Conservation (phyloP, 1,140 invertebrate genomes). For the Acarapis woodi region DNA sequence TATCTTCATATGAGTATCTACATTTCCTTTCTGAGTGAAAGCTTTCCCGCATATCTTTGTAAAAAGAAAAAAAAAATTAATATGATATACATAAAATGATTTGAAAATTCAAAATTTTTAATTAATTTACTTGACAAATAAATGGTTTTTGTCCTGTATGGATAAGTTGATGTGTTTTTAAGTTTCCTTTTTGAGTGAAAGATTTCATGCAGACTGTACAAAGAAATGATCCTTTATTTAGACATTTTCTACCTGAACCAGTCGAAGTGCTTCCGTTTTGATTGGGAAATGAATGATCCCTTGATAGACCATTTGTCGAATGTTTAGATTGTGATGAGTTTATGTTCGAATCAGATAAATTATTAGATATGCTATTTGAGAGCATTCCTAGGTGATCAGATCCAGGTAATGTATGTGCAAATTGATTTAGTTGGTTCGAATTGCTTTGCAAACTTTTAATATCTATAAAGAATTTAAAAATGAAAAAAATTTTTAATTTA, state of each 20-base stretch:
- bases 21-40: constrained; percentile 16
- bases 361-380: neutral
- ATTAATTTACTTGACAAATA: constrained; percentile 17
- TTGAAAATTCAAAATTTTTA: neutral
- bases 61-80: constrained; percentile 1
- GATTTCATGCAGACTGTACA: constrained; percentile 14
- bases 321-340: neutral
- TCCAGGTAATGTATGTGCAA: neutral
- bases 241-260: neutral
- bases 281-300: too few relatives aligned
- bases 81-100: neutral
- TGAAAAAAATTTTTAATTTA: neutral
- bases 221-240: constrained; percentile 13
- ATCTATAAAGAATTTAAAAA: too few relatives aligned
- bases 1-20: constrained; percentile 17
- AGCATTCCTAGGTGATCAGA: neutral
- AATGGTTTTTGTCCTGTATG: constrained; percentile 23
- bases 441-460: neutral
- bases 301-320: neutral
- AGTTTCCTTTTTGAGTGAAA: constrained; percentile 16
- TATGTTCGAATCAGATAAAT: neutral
- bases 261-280: too few relatives aligned
- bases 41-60: constrained; percentile 14
- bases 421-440: neutral
- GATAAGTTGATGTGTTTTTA: constrained; percentile 26